Percentiles rank a stretch among this genome's conserved stretches.
Evolutionary conservation across 2,888 invertebrate genomes (phyloP).

Genomic region (Ecdyonurus torrentis): DNA sequence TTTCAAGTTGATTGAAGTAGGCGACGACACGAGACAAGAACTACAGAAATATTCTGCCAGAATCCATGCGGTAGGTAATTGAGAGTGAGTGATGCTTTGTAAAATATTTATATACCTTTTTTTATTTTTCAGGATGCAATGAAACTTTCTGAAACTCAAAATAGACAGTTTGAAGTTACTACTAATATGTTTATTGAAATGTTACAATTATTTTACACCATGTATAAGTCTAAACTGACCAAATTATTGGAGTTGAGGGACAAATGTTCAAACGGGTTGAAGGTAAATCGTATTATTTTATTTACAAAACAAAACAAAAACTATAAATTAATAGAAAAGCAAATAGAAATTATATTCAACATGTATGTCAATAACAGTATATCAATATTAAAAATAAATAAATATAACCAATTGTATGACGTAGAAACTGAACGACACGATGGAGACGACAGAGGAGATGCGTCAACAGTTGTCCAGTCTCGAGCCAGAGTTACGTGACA

Average conservation of each 20-base stretch:
- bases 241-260: background rate
- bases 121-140: no score
- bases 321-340: no score
- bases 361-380: background rate
- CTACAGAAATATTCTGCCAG: slow-evolving; percentile 50
- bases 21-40: no score
- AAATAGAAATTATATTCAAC: background rate
- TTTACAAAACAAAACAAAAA: no score
- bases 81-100: background rate
- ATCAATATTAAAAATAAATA: background rate
- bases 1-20: slow-evolving; percentile 37
- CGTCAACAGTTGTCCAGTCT: slow-evolving; percentile 63
- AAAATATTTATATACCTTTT: no score
- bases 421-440: slow-evolving; percentile 65
- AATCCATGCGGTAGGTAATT: slow-evolving; percentile 42
- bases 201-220: background rate
- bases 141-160: no score
- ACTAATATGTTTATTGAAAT: background rate
- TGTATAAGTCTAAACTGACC: background rate
- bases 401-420: slow-evolving; percentile 21
- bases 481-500: slow-evolving; percentile 62
- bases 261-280: background rate
- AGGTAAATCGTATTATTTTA: no score
- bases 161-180: background rate
- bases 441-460: slow-evolving; percentile 67